A percentile compares a stretch with the other conserved stretches of the same genome.
Evolutionary conservation across 2,797 vertebrate genomes (phyloP).

Genomic region (Buceros bicornis): DNA sequence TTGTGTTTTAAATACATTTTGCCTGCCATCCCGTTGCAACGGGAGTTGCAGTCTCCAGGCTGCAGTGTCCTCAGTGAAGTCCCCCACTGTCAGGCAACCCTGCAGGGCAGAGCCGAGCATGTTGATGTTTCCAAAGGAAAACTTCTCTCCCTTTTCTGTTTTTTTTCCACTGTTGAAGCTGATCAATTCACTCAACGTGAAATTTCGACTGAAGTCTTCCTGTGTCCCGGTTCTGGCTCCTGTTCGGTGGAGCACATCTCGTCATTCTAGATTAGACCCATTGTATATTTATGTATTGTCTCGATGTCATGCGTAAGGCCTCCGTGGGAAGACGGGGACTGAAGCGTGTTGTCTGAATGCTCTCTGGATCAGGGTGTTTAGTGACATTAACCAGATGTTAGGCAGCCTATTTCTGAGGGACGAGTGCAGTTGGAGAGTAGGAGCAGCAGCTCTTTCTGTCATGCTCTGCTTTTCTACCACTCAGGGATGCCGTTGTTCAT

Average conservation of each 20-base stretch:
- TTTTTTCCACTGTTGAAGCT: neutral
- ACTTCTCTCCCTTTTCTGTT: neutral
- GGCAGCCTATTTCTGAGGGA: neutral
- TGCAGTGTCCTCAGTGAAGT: neutral
- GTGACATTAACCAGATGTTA: neutral
- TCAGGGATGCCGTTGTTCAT: neutral
- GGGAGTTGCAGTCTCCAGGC: neutral
- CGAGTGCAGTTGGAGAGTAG: accelerated
- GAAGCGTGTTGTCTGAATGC: neutral
- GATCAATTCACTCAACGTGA: neutral
- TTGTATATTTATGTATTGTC: neutral
- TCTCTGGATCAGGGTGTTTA: neutral
- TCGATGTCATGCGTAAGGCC: neutral
- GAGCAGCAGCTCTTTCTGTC: neutral
- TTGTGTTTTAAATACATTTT: neutral
- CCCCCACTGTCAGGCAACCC: neutral
- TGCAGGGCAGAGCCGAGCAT: neutral
- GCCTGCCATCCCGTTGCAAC: neutral
- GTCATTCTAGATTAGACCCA: neutral
- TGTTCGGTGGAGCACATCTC: neutral
- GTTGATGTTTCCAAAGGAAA: neutral
- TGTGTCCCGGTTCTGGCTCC: neutral
- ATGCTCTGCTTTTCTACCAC: neutral
- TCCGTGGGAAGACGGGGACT: neutral
- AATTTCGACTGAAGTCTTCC: neutral